These are phyloP conservation scores for Drosophila mauritiana DNA, from an alignment of 1,140 invertebrate genomes.

Conservation along the genomic window DNA sequence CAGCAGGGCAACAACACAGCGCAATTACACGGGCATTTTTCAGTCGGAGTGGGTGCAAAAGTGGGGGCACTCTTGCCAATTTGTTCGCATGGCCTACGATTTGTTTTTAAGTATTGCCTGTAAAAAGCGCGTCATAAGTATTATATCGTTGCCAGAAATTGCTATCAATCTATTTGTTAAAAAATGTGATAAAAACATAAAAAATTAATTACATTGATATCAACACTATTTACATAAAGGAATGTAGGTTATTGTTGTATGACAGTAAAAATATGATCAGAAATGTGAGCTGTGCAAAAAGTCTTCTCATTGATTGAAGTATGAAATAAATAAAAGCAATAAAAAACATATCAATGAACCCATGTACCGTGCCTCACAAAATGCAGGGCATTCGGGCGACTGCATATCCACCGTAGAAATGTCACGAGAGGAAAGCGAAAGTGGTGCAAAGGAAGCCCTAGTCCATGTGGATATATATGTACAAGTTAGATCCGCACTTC, in stretches of 20 bases:
- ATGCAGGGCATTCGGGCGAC: slow-evolving; percentile 12
- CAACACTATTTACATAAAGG: too few relatives aligned
- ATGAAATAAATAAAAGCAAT: background rate
- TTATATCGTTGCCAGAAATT: too few relatives aligned
- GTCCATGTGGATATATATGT: slow-evolving; percentile 17
- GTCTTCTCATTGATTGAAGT: too few relatives aligned
- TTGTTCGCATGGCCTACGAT: slow-evolving; percentile 35
- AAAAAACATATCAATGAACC: background rate
- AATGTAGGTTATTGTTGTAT: too few relatives aligned
- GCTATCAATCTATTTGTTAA: too few relatives aligned
- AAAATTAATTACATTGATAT: too few relatives aligned
- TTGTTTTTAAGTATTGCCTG: background rate
- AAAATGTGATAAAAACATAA: too few relatives aligned
- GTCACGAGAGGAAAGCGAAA: slow-evolving; percentile 71
- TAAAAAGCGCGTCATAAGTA: background rate
- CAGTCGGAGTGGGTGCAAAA: slow-evolving; percentile 44
- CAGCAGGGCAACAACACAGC: slow-evolving; percentile 53
- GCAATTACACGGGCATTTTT: slow-evolving; percentile 68
- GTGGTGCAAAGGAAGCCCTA: slow-evolving; percentile 13
- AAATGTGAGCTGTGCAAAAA: too few relatives aligned
- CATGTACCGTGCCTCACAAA: background rate
- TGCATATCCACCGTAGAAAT: slow-evolving; percentile 17
- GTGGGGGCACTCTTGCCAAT: background rate
- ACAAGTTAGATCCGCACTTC: slow-evolving; percentile 2
- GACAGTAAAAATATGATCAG: too few relatives aligned